Evolutionary conservation across 1,140 invertebrate genomes (phyloP).

Genomic region (Arion vulgaris): DNA sequence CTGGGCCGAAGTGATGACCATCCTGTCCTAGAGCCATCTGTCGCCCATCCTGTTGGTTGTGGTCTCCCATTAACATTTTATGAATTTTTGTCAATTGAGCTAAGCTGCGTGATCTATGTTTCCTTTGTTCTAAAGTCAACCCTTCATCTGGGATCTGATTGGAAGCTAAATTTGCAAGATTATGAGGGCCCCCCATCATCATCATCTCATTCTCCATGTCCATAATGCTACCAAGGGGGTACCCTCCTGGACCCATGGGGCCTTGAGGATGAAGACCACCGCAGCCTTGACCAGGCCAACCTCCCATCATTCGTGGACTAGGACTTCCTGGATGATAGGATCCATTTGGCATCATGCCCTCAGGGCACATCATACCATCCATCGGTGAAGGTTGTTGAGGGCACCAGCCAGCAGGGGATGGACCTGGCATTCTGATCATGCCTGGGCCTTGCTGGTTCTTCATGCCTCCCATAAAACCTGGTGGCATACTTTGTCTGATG

Average conservation of each 20-base stretch:
- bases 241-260: constrained; percentile 53
- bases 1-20: constrained; percentile 46
- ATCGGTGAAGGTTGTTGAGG: constrained; percentile 18
- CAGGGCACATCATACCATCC: constrained; percentile 43
- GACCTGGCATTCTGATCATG: constrained; percentile 41
- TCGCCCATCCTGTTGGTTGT: not conserved
- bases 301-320: constrained; percentile 19
- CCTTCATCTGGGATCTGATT: constrained; percentile 88
- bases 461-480: not conserved
- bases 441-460: constrained; percentile 26
- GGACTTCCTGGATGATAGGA: constrained; percentile 41
- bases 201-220: constrained; percentile 57
- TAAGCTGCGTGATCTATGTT: constrained; percentile 66
- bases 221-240: constrained; percentile 50
- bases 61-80: constrained; percentile 36
- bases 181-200: constrained; percentile 43
- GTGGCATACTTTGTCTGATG: constrained; percentile 14
- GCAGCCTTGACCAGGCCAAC: constrained; percentile 30
- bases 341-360: constrained; percentile 45
- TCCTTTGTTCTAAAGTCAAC: constrained; percentile 94
- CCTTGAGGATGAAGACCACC: constrained; percentile 43
- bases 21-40: constrained; percentile 26
- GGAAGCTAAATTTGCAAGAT: constrained; percentile 62
- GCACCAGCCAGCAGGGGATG: constrained; percentile 35
- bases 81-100: constrained; percentile 39